Conservation (phyloP, 1,140 invertebrate species). For the Maconellicoccus hirsutus region DNA sequence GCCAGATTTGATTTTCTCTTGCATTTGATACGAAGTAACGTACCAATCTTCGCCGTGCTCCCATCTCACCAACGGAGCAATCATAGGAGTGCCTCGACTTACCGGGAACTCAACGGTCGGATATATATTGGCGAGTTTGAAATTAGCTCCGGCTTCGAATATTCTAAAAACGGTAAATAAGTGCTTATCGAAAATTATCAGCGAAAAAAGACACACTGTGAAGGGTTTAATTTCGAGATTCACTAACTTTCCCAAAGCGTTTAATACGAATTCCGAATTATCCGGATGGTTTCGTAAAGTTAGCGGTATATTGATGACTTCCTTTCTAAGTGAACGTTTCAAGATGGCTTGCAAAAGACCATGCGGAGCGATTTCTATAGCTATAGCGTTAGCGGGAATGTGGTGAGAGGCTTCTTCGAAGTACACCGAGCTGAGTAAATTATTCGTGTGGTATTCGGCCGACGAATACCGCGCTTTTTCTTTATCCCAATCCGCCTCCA, state of each 20-base stretch:
- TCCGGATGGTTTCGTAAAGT: slow-evolving; percentile 62
- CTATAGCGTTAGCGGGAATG: slow-evolving; percentile 29
- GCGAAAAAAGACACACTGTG: neutral
- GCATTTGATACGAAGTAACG: slow-evolving; percentile 45
- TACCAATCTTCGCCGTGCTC: slow-evolving; percentile 71
- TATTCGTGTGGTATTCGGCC: slow-evolving; percentile 86
- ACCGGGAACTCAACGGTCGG: slow-evolving; percentile 62
- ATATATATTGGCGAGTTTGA: slow-evolving; percentile 40
- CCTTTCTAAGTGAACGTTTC: slow-evolving; percentile 42
- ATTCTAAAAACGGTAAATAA: slow-evolving; percentile 27
- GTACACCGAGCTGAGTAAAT: slow-evolving; percentile 38
- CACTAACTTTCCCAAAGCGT: slow-evolving; percentile 55
- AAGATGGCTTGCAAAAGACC: slow-evolving; percentile 55
- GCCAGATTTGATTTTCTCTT: slow-evolving; percentile 49
- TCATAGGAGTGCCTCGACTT: slow-evolving; percentile 59
- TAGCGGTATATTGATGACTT: slow-evolving; percentile 58
- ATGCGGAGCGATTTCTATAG: slow-evolving; percentile 69
- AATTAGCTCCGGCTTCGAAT: slow-evolving; percentile 29
- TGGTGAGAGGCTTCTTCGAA: slow-evolving; percentile 30
- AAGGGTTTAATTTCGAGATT: too few relatives aligned
- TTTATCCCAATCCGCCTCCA: slow-evolving; percentile 61
- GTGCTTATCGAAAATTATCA: neutral
- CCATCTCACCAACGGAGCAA: slow-evolving; percentile 71
- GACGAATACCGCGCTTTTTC: slow-evolving; percentile 56
- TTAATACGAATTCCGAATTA: slow-evolving; percentile 55